A percentile compares a stretch with the other conserved stretches of the same genome.
Evolutionary conservation across 2,797 vertebrate genomes (phyloP).

Genomic region (Prionace glauca): DNA sequence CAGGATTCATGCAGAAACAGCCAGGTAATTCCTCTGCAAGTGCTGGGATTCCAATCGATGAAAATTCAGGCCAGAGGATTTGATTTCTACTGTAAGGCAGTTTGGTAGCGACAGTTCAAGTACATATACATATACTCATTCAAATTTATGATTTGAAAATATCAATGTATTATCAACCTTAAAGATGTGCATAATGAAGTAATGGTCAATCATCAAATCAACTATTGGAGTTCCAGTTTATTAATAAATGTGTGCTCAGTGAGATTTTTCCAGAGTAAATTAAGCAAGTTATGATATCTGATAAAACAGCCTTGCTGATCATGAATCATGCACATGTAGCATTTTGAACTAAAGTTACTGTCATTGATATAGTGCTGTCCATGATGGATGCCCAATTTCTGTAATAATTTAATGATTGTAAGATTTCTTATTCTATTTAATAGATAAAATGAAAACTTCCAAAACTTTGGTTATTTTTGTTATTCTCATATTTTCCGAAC

Average conservation of each 20-base stretch:
- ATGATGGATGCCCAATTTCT: neutral
- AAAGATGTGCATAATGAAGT: neutral
- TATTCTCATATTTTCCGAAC: neutral
- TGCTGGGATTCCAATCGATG: neutral
- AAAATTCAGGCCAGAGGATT: neutral
- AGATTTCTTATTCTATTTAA: neutral
- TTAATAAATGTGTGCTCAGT: neutral
- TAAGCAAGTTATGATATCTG: neutral
- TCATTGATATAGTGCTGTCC: neutral
- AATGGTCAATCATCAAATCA: neutral
- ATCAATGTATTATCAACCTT: neutral
- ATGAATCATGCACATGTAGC: neutral
- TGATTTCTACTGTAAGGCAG: neutral
- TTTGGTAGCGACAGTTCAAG: neutral
- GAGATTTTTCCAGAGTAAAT: neutral
- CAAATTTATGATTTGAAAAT: neutral
- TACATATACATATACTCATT: neutral
- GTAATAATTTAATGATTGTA: conserved; percentile 10
- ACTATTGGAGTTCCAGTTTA: neutral
- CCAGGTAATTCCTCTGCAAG: neutral
- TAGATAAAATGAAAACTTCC: neutral
- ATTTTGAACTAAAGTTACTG: neutral
- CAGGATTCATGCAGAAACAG: neutral
- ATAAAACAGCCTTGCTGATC: neutral
- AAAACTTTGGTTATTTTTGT: neutral